Percentiles rank a stretch among this genome's conserved stretches.
These are phyloP conservation scores for Hololepta plana DNA, from an alignment of 2,888 invertebrate species.

Conservation along the genomic window DNA sequence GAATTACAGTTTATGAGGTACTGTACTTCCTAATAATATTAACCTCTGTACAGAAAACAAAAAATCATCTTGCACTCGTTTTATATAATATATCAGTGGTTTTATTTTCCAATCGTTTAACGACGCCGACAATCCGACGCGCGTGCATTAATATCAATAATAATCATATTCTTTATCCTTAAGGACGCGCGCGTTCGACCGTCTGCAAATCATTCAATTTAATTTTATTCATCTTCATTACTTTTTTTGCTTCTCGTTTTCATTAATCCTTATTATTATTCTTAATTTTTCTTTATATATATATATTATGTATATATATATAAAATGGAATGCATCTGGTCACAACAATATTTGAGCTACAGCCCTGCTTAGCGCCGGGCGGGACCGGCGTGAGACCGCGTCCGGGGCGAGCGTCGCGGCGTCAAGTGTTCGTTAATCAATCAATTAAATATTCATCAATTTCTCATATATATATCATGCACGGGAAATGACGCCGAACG, in stretches of 20 bases:
- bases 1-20: constrained; percentile 34
- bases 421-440: constrained; percentile 3
- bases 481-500: constrained; percentile 14
- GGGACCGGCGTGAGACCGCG: constrained; percentile 17
- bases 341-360: constrained; percentile 33
- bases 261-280: background rate
- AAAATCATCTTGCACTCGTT: constrained; percentile 30
- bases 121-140: no score
- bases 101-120: no score
- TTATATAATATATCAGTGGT: constrained; percentile 18
- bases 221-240: no score
- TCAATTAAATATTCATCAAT: constrained; percentile 5
- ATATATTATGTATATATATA: constrained; percentile 20
- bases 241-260: no score
- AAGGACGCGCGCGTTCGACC: no score
- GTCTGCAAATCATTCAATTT: no score
- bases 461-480: constrained; percentile 4
- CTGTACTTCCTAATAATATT: constrained; percentile 31
- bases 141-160: no score
- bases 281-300: constrained; percentile 6
- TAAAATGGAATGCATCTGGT: constrained; percentile 29
- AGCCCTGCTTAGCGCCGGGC: constrained; percentile 21
- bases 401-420: constrained; percentile 19
- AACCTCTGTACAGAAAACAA: constrained; percentile 32
- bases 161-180: no score